Base-by-base conservation (phyloP, 37 sponge, comb jelly and placozoan genomes). In the Eunapius fragilis region DNA sequence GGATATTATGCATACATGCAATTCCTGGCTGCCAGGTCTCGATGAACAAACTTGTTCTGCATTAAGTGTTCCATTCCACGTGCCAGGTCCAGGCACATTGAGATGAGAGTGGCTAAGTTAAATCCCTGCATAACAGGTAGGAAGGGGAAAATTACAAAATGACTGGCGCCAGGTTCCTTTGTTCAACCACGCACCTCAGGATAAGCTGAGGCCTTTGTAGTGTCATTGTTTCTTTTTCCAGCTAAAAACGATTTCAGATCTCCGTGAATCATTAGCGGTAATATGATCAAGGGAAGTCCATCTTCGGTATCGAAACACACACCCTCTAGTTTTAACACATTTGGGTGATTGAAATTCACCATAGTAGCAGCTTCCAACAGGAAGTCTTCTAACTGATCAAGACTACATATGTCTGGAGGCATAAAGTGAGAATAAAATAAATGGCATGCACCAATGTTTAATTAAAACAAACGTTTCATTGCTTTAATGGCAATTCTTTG, bases 231-330 rank as follows among this genome's bases (percentile, higher is more conserved):
- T 33, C 89, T 78, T 37, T 79, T 84, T 17, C 30, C 22, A 22
- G n/a, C 73, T 37, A 89, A 80, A 81, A 75, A 89, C 0, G 41
- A 75, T 25, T 69, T 25, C 0, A 89, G 80, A 38, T 89, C 89
- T 37, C 85, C 85, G 35, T 89, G 84, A 23, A 36, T 75, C 89
- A 89, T 89, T 25, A 31, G 74, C 3, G 89, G 89, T 3, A 89
- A 25, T 22, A 89, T 70, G 28, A 89, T 84, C 5, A 74, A 25
- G 10, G 89, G 85, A 1, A 83, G 73, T 3, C 38, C 24, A 76
- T 88, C 83, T 4, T 72, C 75, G 5, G 85, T 83, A 72, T 89
- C 84, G 27, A 89, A 89, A 37, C 89, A 89, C 69, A 89, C 81
- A 2, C 89, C 89, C n/a, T 84, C 2, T 25, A 84, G 41, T 25